Percentiles rank a stretch among this genome's conserved stretches.
Conservation (phyloP, 1,140 invertebrate species). For the Heliconius himera region DNA sequence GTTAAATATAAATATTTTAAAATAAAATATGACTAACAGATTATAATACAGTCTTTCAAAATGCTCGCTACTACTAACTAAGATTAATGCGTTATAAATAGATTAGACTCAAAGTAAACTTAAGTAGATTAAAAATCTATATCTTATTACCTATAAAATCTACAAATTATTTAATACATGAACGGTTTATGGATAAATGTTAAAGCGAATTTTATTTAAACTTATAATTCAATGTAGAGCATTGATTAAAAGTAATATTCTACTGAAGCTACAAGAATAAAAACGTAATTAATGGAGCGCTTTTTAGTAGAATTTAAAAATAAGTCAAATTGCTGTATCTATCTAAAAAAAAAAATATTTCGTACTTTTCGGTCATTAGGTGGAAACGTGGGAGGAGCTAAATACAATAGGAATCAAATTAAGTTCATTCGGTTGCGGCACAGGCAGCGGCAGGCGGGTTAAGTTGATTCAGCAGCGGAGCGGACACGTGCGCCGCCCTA, state of each 20-base stretch:
- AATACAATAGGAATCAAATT: constrained; percentile 80
- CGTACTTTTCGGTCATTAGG: constrained; percentile 72
- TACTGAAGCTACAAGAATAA: background rate
- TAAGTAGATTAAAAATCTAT: background rate
- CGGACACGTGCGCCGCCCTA: constrained; percentile 64
- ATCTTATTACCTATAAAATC: background rate
- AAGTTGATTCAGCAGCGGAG: constrained; percentile 75
- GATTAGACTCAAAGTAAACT: background rate
- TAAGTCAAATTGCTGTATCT: background rate
- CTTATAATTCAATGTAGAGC: background rate
- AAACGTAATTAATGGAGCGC: too few species aligned
- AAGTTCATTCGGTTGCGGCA: constrained; percentile 75
- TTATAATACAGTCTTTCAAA: too few species aligned
- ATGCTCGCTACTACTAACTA: background rate
- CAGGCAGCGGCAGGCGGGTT: constrained; percentile 63
- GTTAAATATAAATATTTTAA: too few species aligned
- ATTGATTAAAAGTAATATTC: background rate
- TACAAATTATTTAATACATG: background rate
- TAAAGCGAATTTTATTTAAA: background rate
- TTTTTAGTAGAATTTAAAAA: constrained; percentile 1
- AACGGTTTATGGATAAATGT: background rate
- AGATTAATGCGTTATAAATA: background rate
- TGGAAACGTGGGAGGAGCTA: constrained; percentile 66
- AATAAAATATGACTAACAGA: too few species aligned
- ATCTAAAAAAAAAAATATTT: constrained; percentile 45